Evolutionary conservation across 1,140 invertebrate genomes (phyloP).

Genomic region (Macrobrachium rosenbergii): DNA sequence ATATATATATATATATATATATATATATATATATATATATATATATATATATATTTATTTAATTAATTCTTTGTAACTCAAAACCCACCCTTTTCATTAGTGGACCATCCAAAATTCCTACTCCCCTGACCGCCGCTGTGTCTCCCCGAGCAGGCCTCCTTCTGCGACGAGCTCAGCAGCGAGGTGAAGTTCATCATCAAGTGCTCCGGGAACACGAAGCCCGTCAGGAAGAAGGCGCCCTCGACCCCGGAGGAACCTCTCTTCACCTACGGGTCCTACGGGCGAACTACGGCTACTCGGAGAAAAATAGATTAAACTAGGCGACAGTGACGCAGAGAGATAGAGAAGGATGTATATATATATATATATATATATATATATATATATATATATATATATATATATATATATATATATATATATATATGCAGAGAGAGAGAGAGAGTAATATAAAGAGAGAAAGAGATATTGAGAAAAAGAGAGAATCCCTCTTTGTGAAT

Average conservation of each 20-base stretch:
- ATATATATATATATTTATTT: too few relatives aligned
- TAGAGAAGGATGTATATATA: slow-evolving; percentile 18
- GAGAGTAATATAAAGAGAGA: slow-evolving; percentile 38
- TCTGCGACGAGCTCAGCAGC: slow-evolving; percentile 67
- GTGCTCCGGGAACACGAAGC: slow-evolving; percentile 68
- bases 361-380: too few relatives aligned
- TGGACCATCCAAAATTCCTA: too few relatives aligned
- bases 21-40: too few relatives aligned
- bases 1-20: too few relatives aligned
- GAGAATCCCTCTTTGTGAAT: neutral
- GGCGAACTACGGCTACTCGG: slow-evolving; percentile 58
- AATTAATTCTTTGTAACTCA: too few relatives aligned
- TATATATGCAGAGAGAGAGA: slow-evolving; percentile 36
- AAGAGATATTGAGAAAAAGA: slow-evolving; percentile 17
- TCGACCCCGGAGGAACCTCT: slow-evolving; percentile 62
- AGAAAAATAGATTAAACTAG: slow-evolving; percentile 33
- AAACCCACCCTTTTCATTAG: too few relatives aligned
- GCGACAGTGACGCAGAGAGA: neutral
- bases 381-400: too few relatives aligned
- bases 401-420: too few relatives aligned
- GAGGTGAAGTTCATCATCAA: slow-evolving; percentile 67
- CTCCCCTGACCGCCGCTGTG: neutral
- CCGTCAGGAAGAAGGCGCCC: slow-evolving; percentile 65
- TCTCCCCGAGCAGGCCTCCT: slow-evolving; percentile 59
- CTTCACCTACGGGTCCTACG: slow-evolving; percentile 65